Base-by-base conservation (phyloP, 2,113 vertebrate species). In the Leucoraja erinaceus region DNA sequence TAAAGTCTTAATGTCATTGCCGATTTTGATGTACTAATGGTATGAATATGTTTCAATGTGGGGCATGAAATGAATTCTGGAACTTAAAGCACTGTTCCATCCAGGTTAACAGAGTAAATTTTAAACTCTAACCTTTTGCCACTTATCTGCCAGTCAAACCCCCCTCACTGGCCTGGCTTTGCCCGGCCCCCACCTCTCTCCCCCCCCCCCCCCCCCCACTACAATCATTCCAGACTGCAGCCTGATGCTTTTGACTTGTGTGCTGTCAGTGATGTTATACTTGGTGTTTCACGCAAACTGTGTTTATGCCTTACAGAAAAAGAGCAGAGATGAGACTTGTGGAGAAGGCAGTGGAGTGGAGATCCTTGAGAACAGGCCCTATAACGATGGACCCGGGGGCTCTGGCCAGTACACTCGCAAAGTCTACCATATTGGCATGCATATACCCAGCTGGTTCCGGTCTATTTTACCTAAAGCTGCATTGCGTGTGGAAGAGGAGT, bases 351-450 rank as follows among this genome's bases (percentile, higher is more conserved):
- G 98, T 0, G 98, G 98, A 0, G 98, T 99, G 93, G 98, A 99
- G 95, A 99, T 99, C 95, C 95, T 99, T 94, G 98, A 99, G 95
- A 99, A 99, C 94, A 96, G 98, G 94, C 98, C 98, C 0, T 99
- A 99, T 95, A 97, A 96, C 0, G 98, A 99, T 8, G 98, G 98
- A 8, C 98, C 98, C 0, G 98, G 98, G 0, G 98, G 98, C 91
- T 96, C 95, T 0, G 98, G 98, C 88, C 98, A 99, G 95, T 99
- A 99, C 95, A 99, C 98, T 0, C 98, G 98, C 95, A 99, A 99
- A 94, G 98, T 99, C 93, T 99, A 99, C 94, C 98, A 99, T 94
- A 98, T 99, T 90, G 98, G 98, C 93, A 98, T 98, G 98, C 98
- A 99, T 95, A 99, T 99, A 94, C 98, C 98, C 93, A 96, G 98